These are phyloP conservation scores for Drosophila nr. medialis DNA, from an alignment of 2,888 invertebrate species.

Conservation along the genomic window DNA sequence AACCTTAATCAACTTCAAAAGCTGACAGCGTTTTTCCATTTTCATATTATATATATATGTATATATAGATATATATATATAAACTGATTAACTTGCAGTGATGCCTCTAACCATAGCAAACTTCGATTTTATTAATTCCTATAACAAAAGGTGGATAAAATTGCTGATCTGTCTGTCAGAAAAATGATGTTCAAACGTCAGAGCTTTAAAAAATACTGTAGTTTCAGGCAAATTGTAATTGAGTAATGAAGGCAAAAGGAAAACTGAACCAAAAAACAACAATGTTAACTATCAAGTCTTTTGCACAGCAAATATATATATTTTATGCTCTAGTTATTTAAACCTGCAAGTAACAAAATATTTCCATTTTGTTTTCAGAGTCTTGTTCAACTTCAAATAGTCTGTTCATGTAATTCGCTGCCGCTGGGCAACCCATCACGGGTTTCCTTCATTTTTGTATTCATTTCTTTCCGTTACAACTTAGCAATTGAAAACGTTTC, in stretches of 20 bases:
- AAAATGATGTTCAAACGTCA: background rate
- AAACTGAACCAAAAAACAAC: background rate
- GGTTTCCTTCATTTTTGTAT: slow-evolving; percentile 27
- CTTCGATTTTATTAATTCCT: background rate
- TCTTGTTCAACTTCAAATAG: background rate
- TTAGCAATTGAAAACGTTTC: slow-evolving; percentile 66
- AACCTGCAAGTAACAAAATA: slow-evolving; percentile 21
- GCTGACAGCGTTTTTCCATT: background rate
- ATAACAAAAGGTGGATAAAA: background rate
- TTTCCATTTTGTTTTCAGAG: slow-evolving; percentile 16
- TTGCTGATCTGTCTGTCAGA: too few species aligned
- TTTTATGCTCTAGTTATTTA: background rate
- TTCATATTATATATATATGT: background rate
- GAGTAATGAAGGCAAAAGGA: background rate
- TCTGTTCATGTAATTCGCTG: slow-evolving; percentile 17
- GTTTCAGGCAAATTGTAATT: background rate
- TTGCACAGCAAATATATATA: background rate
- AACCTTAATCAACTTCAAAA: background rate
- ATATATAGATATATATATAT: background rate
- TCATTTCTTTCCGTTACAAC: slow-evolving; percentile 45
- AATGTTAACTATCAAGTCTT: background rate
- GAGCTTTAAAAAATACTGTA: background rate
- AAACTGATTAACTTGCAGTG: background rate
- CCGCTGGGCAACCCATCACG: slow-evolving; percentile 24
- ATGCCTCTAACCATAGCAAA: background rate